Percentiles rank a stretch among this genome's conserved stretches.
phyloP scores from a whole-genome alignment of 2,888 invertebrate genomes.

The Cephus spinipes region DNA sequence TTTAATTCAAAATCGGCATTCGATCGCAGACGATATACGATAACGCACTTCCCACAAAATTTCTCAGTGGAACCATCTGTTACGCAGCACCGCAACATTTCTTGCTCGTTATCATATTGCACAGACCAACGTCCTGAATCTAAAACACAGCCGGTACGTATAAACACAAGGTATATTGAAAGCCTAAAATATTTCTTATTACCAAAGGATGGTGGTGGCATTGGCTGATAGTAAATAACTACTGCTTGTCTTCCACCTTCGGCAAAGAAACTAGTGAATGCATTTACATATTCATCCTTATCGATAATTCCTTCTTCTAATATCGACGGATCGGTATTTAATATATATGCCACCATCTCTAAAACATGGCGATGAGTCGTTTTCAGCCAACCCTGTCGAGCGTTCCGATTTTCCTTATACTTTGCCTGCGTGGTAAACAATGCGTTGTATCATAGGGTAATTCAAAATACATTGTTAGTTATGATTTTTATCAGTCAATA shows the following conservation, averaged over 20 bases:
- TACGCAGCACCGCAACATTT: slow-evolving; percentile 72
- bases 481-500: background rate
- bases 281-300: slow-evolving; percentile 72
- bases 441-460: background rate
- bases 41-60: slow-evolving; percentile 75
- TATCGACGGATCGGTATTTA: slow-evolving; percentile 70
- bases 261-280: slow-evolving; percentile 73
- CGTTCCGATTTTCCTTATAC: slow-evolving; percentile 72
- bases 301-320: slow-evolving; percentile 81
- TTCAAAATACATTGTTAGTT: background rate
- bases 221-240: slow-evolving; percentile 76
- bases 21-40: slow-evolving; percentile 76
- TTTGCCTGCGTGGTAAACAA: slow-evolving; percentile 66
- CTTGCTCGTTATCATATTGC: slow-evolving; percentile 51
- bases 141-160: slow-evolving; percentile 44
- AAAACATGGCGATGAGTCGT: slow-evolving; percentile 75
- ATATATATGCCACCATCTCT: slow-evolving; percentile 73
- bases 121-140: slow-evolving; percentile 74
- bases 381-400: slow-evolving; percentile 66
- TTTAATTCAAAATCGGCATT: slow-evolving; percentile 72
- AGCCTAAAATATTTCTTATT: slow-evolving; percentile 36
- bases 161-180: background rate
- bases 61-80: slow-evolving; percentile 72
- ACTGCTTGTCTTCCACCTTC: slow-evolving; percentile 74
- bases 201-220: slow-evolving; percentile 77